Base-by-base conservation (phyloP, 2,888 invertebrate species). In the Acrocera orbiculus region DNA sequence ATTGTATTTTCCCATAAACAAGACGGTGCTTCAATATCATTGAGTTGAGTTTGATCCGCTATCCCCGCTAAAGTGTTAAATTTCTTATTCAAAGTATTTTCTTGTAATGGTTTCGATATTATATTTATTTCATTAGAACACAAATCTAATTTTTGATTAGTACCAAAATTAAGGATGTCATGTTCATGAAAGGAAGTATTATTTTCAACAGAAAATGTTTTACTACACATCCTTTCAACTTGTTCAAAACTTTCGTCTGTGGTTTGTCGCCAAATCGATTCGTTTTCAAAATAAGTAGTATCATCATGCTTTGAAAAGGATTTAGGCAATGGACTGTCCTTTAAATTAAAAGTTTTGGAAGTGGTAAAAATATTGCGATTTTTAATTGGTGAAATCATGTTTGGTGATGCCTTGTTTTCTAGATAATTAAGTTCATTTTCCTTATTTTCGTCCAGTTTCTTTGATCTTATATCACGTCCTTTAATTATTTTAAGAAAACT, bases 1-100 rank as follows among this genome's bases (percentile, higher is more conserved):
- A 50, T 48, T 27, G 49, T 39, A n/a, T 40, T 52, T 19, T 58
- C 58, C 59, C 59, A 59, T 8, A 59, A 43, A 4, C 47, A 47
- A 0, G 58, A 57, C 0, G 58, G 58, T 3, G 49, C 50, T 36
- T 59, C 58, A 11, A 59, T 37, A 36, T 58, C 56, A 35, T 56
- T 56, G 16, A 59, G 25, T 33, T 52, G 51, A 7, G 59, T 58
- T 28, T 46, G 48, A 19, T 57, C 51, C 4, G 38, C 42, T 10
- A 35, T 23, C 7, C 25, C 9, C 3, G 30, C 17, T 8, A 42
- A 40, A 19, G 47, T 49, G 8, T 28, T 19, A 3, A 10, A 4
- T 4, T 3, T 5, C 8, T 11, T 6, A n/a, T 17, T 28, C 4
- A 11, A 0, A 49, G 47, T 17, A 47, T 48, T 11, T 51, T n/a